Conservation (phyloP, 2,888 invertebrate species). For the Ctenicera cuprea region DNA sequence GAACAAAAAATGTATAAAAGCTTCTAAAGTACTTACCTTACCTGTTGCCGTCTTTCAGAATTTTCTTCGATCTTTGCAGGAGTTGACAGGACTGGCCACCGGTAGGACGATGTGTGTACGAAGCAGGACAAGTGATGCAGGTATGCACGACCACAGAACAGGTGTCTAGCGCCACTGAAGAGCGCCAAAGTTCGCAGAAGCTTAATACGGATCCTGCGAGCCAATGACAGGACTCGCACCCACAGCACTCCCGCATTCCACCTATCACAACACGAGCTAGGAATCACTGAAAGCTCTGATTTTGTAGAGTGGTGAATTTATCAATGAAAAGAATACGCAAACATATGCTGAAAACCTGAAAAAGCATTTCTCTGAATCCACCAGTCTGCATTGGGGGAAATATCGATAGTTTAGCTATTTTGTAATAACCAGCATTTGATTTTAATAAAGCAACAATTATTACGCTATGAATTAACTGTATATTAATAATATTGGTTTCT, state of each 20-base stretch:
- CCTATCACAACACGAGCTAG: constrained; percentile 44
- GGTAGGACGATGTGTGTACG: constrained; percentile 22
- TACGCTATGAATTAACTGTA: no score
- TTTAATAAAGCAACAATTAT: no score
- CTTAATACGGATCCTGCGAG: constrained; percentile 46
- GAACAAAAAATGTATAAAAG: background rate
- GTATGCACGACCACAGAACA: constrained; percentile 50
- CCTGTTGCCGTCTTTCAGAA: constrained; percentile 14
- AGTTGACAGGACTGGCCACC: constrained; percentile 5
- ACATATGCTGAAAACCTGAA: background rate
- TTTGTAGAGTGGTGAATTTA: constrained; percentile 31
- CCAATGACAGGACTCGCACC: constrained; percentile 48
- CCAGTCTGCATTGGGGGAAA: no score
- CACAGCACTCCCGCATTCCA: constrained; percentile 42
- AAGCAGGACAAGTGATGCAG: constrained; percentile 27
- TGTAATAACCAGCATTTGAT: no score
- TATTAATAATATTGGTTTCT: no score
- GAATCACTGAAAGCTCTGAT: constrained; percentile 22
- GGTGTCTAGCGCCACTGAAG: constrained; percentile 51
- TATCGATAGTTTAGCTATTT: no score
- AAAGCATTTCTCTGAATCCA: background rate
- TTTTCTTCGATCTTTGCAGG: background rate
- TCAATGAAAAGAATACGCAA: constrained; percentile 40
- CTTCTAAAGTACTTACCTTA: constrained; percentile 14
- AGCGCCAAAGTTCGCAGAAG: constrained; percentile 51